Evolutionary conservation across 2,113 vertebrate genomes (phyloP).

Genomic region (Muntiacus reevesi): DNA sequence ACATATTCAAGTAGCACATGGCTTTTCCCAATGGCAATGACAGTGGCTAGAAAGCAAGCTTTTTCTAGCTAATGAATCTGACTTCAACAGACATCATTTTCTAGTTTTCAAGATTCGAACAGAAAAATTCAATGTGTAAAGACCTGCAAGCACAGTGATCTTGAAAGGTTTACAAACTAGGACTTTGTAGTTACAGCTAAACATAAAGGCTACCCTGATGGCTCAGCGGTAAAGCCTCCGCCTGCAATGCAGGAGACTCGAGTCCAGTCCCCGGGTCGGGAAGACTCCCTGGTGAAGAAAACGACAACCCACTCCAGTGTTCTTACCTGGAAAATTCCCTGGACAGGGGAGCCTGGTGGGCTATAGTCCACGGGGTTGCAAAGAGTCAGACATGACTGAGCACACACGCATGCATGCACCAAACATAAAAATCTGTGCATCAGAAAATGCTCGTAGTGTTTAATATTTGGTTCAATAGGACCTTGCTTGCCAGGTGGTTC

Average conservation of each 20-base stretch:
- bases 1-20: fast-evolving
- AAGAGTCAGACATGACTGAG: not conserved
- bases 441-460: not conserved
- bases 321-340: not conserved
- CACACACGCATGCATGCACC: fast-evolving
- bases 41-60: fast-evolving
- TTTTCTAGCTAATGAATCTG: not conserved
- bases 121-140: not conserved
- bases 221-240: not conserved
- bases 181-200: not conserved
- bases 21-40: not conserved
- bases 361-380: not conserved
- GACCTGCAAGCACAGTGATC: not conserved
- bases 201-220: fast-evolving
- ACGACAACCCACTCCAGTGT: not conserved
- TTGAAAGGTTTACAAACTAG: not conserved
- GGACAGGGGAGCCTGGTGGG: not conserved
- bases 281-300: not conserved
- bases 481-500: not conserved
- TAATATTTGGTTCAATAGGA: not conserved
- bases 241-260: not conserved
- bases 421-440: not conserved
- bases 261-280: fast-evolving
- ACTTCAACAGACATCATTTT: fast-evolving
- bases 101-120: not conserved